Evolutionary conservation across 1,140 invertebrate species (phyloP), one percentile per base, ranked within the genome.

Genomic region (Tribolium madens): DNA sequence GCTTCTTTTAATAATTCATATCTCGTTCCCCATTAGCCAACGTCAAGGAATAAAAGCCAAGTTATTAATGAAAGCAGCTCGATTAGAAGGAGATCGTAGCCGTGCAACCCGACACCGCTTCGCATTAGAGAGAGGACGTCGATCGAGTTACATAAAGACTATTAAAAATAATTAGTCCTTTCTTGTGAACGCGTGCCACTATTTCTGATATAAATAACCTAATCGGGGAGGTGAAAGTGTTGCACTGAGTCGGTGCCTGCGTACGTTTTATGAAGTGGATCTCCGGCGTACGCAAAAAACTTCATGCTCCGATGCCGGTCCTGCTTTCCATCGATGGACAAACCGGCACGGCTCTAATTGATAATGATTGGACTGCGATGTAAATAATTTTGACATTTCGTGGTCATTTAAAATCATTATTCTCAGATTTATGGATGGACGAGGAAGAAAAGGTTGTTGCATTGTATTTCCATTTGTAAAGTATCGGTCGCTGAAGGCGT

Each of bases 131-230:
- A 76, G 75, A 76, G 75, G 75, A 76, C 75, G 68, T 71, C 75
- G 71, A 73, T 74, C 15, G 42, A 18, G 70, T 80, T 80, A 78
- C 75, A 76, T 80, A 80, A 80, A 73, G 79, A 78, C 77, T 78
- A 80, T 80, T 80, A 80, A 80, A 80, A 80, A 80, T 80, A 80
- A 80, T 80, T 78, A 80, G 79, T 80, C 79, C 79, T 80, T 80
- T 80, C 79, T 78, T 80, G 64, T 73, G 68, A 80, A 73, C 78
- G 78, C 78, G 78, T 79, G 78, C 78, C 76, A 74, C 71, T 79
- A 79, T 79, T 77, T 75, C 76, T 74, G 78, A 31, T 76, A 80
- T 80, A 78, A 80, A 80, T 80, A 80, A 80, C 76, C 76, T 73
- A 77, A 79, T 76, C 78, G 68, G 78, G 78, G 76, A 79, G 77